These are phyloP conservation scores for Mactromeris polynyma DNA, from an alignment of 2,888 invertebrate genomes.

Conservation along the genomic window DNA sequence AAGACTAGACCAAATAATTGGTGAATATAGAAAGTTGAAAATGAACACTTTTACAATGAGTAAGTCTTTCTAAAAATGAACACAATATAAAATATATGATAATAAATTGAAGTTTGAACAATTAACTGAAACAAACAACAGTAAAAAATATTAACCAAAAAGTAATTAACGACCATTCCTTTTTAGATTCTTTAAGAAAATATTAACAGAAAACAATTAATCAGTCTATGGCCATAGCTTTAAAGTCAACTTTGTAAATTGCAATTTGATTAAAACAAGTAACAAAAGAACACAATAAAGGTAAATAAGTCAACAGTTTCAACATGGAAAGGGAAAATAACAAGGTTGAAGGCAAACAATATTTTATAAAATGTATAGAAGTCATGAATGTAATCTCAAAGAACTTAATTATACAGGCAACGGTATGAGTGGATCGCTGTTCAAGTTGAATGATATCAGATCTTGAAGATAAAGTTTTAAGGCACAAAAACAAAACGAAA, in stretches of 20 bases:
- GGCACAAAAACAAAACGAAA: no score
- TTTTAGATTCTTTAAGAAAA: neutral
- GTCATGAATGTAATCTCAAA: no score
- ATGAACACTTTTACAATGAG: constrained; percentile 17
- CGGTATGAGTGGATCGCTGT: no score
- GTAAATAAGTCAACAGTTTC: neutral
- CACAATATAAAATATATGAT: neutral
- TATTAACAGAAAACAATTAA: neutral
- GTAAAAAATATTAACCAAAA: neutral
- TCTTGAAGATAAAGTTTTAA: no score
- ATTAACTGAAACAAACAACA: neutral
- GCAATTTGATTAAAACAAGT: neutral
- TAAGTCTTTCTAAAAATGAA: constrained; percentile 7
- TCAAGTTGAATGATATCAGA: no score
- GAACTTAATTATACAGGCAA: no score
- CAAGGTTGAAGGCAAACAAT: no score
- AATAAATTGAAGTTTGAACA: neutral
- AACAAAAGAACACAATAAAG: neutral
- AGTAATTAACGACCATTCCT: neutral
- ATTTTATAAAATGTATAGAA: no score
- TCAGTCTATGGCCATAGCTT: neutral
- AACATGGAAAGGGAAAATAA: no score
- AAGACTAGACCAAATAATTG: constrained; percentile 13
- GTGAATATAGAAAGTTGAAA: neutral
- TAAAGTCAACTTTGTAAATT: neutral